Base-by-base conservation (phyloP, 2,113 vertebrate species). In the Copsychus sechellarum region DNA sequence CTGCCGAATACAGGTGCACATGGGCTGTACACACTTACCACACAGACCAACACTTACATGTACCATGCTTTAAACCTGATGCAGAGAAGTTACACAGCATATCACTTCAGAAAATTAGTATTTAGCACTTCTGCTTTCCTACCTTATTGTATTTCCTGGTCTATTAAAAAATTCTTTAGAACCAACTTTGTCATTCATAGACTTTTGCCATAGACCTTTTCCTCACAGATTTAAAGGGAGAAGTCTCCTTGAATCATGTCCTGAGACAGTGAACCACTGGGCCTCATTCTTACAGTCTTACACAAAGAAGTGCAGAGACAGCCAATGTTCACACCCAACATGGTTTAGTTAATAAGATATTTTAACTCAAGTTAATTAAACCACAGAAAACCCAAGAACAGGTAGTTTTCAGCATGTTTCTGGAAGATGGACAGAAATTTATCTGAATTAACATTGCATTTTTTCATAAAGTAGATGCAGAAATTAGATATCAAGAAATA, bases 371-470 rank as follows among this genome's bases (percentile, higher is more conserved):
- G 28, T 73, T 54, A 56, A 67, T 28, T 53, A 93, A 86, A n/a
- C 2, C 8, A 34, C 0, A 3, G 10, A 34, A 76, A 69, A 61
- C 1, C 0, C 11, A 58, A 20, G 82, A 61, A 64, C 6, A 1
- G 9, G 13, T 26, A 31, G 14, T 43, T 77, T 81, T 65, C 14
- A 38, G 17, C 2, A 7, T 2, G 5, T 47, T 88, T 86, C 73
- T 58, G 20, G 71, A 71, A 71, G 11, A 20, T 28, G 4, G 8
- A 31, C 2, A 80, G 16, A 71, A 72, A 31, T 53, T 50, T 13
- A 88, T 14, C 29, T 64, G 40, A 79, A 87, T 42, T 77, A 36
- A 16, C 45, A 61, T 7, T 2, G 4, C 5, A 33, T 43, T 87
- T 83, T 36, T 73, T 78, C 9, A 74, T 48, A 64, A 84, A 3